phyloP scores from a whole-genome alignment of 64 coral and sea anemone genomes.

The Pocillopora verrucosa region DNA sequence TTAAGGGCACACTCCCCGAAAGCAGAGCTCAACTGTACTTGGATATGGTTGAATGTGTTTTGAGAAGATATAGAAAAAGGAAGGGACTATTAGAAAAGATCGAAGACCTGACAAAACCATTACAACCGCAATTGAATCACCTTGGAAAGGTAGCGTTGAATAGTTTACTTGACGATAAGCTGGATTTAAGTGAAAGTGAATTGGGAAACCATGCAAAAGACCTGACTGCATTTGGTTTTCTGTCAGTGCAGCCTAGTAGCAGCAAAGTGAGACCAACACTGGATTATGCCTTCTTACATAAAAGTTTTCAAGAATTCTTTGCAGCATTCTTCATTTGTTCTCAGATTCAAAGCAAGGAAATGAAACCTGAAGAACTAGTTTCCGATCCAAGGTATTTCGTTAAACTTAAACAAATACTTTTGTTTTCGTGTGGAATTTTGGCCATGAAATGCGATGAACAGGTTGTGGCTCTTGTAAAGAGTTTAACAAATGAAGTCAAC shows the following conservation, averaged over 20 bases:
- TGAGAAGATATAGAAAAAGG: too few species aligned
- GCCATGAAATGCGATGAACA: not conserved
- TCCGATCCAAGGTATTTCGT: not conserved
- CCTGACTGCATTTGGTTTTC: slow-evolving; percentile 6
- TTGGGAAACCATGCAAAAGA: not conserved
- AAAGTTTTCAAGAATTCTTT: slow-evolving; percentile 32
- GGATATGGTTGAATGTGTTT: too few species aligned
- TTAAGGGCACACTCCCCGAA: too few species aligned
- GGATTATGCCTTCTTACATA: not conserved
- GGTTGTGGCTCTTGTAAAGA: not conserved
- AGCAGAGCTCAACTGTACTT: too few species aligned
- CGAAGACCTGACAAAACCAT: too few species aligned
- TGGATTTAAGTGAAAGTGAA: not conserved
- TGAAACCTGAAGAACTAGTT: not conserved
- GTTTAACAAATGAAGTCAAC: not conserved
- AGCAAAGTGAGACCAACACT: not conserved
- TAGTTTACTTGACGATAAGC: not conserved
- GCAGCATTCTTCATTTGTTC: not conserved
- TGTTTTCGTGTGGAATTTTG: slow-evolving; percentile 16
- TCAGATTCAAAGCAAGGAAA: not conserved
- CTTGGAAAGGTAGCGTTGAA: not conserved
- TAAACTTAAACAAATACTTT: not conserved
- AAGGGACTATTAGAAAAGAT: too few species aligned
- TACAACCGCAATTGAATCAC: not conserved
- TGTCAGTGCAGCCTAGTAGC: not conserved